Conservation (phyloP, 2,888 invertebrate genomes). For the Aporophyla nigra region DNA sequence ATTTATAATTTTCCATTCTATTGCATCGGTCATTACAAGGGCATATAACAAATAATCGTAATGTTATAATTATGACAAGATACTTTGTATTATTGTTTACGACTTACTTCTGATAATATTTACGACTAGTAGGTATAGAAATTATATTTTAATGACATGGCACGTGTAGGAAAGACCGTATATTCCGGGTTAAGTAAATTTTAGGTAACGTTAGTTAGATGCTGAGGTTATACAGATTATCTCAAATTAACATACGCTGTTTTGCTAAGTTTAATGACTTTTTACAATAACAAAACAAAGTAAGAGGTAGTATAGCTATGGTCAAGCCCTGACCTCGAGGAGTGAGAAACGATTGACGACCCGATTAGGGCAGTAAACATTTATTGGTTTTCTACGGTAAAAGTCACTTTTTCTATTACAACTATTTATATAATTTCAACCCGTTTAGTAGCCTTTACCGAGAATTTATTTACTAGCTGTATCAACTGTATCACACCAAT, state of each 20-base stretch:
- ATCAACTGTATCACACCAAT: neutral
- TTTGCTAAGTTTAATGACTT: neutral
- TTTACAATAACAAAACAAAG: neutral
- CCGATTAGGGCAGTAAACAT: slow-evolving; percentile 4
- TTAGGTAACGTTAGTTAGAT: neutral
- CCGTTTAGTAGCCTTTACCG: neutral
- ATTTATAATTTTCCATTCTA: slow-evolving; percentile 14
- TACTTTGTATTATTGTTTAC: slow-evolving; percentile 25
- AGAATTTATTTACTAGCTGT: neutral
- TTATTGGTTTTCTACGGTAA: slow-evolving; percentile 12
- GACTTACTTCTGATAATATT: neutral
- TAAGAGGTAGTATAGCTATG: slow-evolving; percentile 7
- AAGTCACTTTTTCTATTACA: slow-evolving; percentile 1
- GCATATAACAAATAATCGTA: slow-evolving; percentile 18
- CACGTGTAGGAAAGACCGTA: neutral
- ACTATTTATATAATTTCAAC: slow-evolving; percentile 18
- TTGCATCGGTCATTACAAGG: slow-evolving; percentile 40
- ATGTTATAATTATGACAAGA: neutral
- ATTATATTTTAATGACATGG: neutral
- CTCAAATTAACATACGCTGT: neutral
- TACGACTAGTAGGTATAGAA: neutral
- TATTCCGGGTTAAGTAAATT: neutral
- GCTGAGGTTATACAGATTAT: neutral
- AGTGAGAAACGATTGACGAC: slow-evolving; percentile 12
- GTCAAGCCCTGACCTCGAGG: slow-evolving; percentile 20